phyloP scores from a whole-genome alignment of 2,797 vertebrate species.

The Oreonectes daqikongensis region DNA sequence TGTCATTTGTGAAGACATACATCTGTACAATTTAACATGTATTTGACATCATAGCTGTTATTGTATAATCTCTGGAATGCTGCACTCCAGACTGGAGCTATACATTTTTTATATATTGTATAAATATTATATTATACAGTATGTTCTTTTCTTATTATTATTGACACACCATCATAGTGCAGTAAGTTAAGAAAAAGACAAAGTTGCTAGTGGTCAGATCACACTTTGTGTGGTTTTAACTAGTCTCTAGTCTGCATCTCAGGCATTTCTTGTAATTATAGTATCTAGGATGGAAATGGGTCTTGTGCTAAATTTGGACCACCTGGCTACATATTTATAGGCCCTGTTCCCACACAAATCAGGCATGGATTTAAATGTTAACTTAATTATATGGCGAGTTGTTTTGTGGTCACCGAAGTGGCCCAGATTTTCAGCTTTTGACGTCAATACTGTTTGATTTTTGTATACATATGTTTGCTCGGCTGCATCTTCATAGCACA shows the following conservation, averaged over 20 bases:
- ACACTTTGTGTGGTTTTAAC: too few relatives aligned
- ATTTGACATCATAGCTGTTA: too few relatives aligned
- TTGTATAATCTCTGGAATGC: too few relatives aligned
- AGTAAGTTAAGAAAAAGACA: too few relatives aligned
- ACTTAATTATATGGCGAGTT: constrained; percentile 78
- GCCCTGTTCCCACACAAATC: constrained; percentile 73
- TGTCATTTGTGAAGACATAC: too few relatives aligned
- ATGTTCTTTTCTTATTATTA: too few relatives aligned
- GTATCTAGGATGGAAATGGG: constrained; percentile 68
- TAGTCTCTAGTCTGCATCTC: constrained; percentile 64
- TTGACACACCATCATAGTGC: too few relatives aligned
- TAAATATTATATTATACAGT: too few relatives aligned
- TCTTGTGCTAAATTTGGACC: constrained; percentile 75
- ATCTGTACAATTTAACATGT: too few relatives aligned
- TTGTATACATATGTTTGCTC: constrained; percentile 59
- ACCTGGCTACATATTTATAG: constrained; percentile 77
- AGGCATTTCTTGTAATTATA: constrained; percentile 75
- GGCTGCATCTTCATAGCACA: constrained; percentile 48
- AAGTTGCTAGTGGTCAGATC: too few relatives aligned
- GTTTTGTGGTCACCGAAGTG: constrained; percentile 74
- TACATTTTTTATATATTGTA: too few relatives aligned
- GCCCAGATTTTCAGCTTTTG: constrained; percentile 76
- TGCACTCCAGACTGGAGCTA: too few relatives aligned
- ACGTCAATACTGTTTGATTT: constrained; percentile 73
- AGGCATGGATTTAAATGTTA: constrained; percentile 76